These are phyloP conservation scores for Drosophila anceps DNA, from an alignment of 2,888 invertebrate genomes.

Conservation along the genomic window DNA sequence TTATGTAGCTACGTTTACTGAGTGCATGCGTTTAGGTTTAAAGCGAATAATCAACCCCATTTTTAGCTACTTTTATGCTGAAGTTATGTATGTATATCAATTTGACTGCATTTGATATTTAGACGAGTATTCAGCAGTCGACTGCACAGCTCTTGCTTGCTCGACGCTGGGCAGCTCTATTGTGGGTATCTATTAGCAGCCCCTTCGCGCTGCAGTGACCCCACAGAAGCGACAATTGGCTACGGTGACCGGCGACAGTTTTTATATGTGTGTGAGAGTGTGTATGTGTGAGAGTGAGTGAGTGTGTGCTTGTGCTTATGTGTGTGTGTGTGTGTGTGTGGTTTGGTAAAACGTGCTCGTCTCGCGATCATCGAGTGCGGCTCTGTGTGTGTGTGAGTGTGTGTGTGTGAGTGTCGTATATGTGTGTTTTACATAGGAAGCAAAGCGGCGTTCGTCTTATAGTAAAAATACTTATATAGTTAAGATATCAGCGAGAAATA, in stretches of 20 bases:
- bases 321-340: not conserved
- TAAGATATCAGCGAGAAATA: slow-evolving; percentile 16
- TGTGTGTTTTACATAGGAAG: slow-evolving; percentile 15
- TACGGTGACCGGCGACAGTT: slow-evolving; percentile 42
- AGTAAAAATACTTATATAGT: not conserved
- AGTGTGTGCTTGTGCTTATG: not conserved
- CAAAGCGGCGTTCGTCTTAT: slow-evolving; percentile 11
- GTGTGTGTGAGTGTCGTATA: not conserved
- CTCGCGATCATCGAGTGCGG: slow-evolving; percentile 13
- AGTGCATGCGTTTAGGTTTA: not conserved
- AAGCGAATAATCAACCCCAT: not conserved
- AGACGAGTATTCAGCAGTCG: not conserved
- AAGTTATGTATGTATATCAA: no score
- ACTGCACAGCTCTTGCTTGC: not conserved
- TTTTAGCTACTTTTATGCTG: not conserved
- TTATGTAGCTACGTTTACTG: not conserved
- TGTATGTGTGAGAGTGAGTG: not conserved
- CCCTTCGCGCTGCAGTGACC: not conserved
- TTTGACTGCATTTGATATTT: not conserved
- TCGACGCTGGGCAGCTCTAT: slow-evolving; percentile 8
- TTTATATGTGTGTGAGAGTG: not conserved
- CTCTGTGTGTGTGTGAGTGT: not conserved
- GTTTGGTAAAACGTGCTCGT: slow-evolving; percentile 33
- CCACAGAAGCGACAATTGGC: slow-evolving; percentile 19
- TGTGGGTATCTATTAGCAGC: slow-evolving; percentile 2